Conservation (phyloP, 2,113 vertebrate genomes). For the Theristicus caerulescens region DNA sequence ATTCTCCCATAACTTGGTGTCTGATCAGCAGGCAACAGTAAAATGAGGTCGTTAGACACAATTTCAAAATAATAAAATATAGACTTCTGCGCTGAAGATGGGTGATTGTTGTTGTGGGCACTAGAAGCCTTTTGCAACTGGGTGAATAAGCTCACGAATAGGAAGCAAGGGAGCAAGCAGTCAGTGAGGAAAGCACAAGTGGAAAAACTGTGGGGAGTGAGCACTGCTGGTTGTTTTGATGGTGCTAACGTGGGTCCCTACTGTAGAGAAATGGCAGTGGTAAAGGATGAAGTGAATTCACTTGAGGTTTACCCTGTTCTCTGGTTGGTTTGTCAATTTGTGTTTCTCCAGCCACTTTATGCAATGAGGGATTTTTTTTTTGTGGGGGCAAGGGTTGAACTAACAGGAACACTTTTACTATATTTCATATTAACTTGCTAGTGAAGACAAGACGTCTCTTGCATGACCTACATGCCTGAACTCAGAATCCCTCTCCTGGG, state of each 20-base stretch:
- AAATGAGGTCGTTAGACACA: neutral
- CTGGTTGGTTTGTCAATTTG: neutral
- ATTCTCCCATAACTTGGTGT: neutral
- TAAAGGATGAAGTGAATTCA: neutral
- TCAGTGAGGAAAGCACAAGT: neutral
- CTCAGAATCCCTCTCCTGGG: constrained; percentile 44
- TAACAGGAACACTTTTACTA: constrained; percentile 9
- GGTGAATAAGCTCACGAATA: neutral
- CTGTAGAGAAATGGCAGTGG: neutral
- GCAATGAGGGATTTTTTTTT: neutral
- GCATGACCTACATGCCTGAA: constrained; percentile 41
- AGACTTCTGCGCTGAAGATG: neutral
- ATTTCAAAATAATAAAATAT: neutral
- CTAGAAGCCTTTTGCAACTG: neutral
- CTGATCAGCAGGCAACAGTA: neutral
- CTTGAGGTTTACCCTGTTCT: neutral
- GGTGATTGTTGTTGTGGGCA: neutral
- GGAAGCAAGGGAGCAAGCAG: neutral
- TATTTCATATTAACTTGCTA: constrained; percentile 39
- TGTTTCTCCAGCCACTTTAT: constrained; percentile 1
- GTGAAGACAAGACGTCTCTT: constrained; percentile 52
- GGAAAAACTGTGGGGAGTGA: neutral
- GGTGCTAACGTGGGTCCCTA: neutral
- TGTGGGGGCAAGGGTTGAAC: neutral
- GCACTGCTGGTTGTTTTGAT: neutral